These are phyloP conservation scores for Choristoneura rosaceana DNA, from an alignment of 2,888 invertebrate species.

Conservation along the genomic window DNA sequence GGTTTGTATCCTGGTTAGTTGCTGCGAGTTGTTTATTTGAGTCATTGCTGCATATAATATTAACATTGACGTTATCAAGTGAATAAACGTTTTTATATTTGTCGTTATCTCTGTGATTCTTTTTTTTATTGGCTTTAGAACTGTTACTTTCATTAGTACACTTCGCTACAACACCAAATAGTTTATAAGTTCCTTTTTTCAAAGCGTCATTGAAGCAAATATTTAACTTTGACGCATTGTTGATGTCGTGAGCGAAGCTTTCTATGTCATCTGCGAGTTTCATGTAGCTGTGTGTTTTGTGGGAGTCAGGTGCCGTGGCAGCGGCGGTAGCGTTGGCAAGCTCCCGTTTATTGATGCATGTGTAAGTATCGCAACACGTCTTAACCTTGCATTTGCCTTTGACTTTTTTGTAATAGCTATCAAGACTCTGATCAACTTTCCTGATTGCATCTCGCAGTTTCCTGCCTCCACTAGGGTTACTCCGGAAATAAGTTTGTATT, in stretches of 20 bases:
- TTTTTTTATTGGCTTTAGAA: slow-evolving; percentile 26
- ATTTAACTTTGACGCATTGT: slow-evolving; percentile 47
- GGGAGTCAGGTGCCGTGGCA: background rate
- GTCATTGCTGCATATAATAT: slow-evolving; percentile 61
- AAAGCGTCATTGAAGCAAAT: slow-evolving; percentile 50
- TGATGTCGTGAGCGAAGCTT: slow-evolving; percentile 52
- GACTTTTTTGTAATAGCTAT: slow-evolving; percentile 69
- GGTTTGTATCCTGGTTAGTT: background rate
- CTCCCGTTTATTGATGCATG: slow-evolving; percentile 62
- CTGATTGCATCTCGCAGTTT: slow-evolving; percentile 66
- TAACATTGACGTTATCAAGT: slow-evolving; percentile 69
- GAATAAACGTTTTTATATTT: slow-evolving; percentile 59
- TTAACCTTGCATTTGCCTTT: slow-evolving; percentile 70
- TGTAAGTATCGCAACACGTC: slow-evolving; percentile 61
- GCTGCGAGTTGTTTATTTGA: background rate
- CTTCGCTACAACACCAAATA: slow-evolving; percentile 48
- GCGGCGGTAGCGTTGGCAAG: slow-evolving; percentile 15
- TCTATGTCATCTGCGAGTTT: slow-evolving; percentile 36
- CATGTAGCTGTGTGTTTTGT: background rate
- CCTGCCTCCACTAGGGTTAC: slow-evolving; percentile 71
- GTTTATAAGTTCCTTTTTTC: slow-evolving; percentile 48
- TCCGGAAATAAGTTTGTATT: slow-evolving; percentile 73
- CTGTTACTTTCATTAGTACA: slow-evolving; percentile 48
- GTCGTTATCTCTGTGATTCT: background rate
- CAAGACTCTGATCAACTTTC: slow-evolving; percentile 63